These are phyloP conservation scores for Cyclura pinguis DNA, from an alignment of 2,797 vertebrate genomes.

Conservation along the genomic window DNA sequence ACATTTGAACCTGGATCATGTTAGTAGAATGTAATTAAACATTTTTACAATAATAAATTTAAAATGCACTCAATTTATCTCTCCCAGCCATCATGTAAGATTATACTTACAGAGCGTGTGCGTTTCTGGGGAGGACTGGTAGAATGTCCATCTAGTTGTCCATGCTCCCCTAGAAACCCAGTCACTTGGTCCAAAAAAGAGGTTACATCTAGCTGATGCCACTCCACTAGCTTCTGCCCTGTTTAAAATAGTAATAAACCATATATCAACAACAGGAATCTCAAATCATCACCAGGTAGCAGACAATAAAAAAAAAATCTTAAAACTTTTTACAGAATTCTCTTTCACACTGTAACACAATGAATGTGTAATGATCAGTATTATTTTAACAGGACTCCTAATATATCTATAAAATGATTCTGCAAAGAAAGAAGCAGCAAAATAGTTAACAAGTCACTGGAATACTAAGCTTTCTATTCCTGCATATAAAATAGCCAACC, in stretches of 20 bases:
- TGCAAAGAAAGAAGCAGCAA: neutral
- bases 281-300: neutral
- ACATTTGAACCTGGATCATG: neutral
- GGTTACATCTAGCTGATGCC: conserved; percentile 95
- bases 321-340: neutral
- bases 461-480: neutral
- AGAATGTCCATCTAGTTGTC: conserved; percentile 95
- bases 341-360: neutral
- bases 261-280: neutral
- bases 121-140: conserved; percentile 93
- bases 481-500: neutral
- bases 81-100: neutral
- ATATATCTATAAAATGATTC: neutral
- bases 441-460: neutral
- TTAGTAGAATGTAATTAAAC: neutral
- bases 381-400: neutral
- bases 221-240: conserved; percentile 99
- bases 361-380: neutral
- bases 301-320: neutral
- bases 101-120: conserved; percentile 91
- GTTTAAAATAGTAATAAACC: conserved; percentile 33
- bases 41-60: neutral
- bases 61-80: neutral
- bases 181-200: conserved; percentile 97
- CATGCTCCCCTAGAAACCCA: conserved; percentile 95